A percentile compares a stretch with the other conserved stretches of the same genome.
phyloP scores from a whole-genome alignment of 2,113 vertebrate genomes.

The Coracopsis vasa region DNA sequence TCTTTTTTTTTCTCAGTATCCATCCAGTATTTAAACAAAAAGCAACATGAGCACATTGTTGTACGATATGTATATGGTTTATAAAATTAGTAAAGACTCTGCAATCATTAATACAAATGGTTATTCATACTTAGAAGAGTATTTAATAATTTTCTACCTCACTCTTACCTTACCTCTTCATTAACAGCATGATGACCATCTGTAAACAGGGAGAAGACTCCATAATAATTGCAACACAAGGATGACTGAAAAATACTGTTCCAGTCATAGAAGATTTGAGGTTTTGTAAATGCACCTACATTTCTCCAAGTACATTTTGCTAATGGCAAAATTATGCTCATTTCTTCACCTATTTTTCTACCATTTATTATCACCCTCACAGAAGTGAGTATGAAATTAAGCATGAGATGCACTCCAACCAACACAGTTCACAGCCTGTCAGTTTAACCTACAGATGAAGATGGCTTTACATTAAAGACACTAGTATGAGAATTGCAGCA shows the following conservation, averaged over 20 bases:
- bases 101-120: neutral
- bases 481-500: neutral
- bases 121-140: neutral
- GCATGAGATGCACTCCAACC: neutral
- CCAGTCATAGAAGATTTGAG: neutral
- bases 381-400: neutral
- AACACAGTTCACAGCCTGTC: neutral
- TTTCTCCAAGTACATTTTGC: neutral
- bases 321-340: neutral
- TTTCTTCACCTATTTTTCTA: neutral
- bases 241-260: neutral
- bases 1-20: neutral
- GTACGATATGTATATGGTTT: neutral
- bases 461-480: neutral
- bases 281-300: neutral
- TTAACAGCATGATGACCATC: neutral
- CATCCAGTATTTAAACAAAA: neutral
- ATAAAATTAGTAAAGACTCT: neutral
- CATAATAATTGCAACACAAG: neutral
- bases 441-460: neutral
- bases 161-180: neutral
- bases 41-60: neutral
- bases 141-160: neutral
- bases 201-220: neutral
- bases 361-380: neutral